Percentiles rank a stretch among this genome's conserved stretches.
Conservation (phyloP, 2,797 vertebrate species). For the Decapterus maruadsi region DNA sequence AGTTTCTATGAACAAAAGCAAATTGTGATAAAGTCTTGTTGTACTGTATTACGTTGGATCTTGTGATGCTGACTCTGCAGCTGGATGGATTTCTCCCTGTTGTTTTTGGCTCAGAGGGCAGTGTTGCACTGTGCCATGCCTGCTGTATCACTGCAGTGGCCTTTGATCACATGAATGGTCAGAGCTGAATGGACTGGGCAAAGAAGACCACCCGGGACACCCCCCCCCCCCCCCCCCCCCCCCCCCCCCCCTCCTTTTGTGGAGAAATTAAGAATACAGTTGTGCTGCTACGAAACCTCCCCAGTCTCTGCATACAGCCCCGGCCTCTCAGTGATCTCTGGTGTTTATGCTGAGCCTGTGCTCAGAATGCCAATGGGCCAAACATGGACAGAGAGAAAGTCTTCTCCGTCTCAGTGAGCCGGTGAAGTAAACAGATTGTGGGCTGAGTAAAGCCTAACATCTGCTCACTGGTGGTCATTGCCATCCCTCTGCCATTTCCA, state of each 20-base stretch:
- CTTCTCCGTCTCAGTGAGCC: conserved; percentile 23
- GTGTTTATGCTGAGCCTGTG: conserved; percentile 56
- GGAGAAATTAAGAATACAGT: conserved; percentile 26
- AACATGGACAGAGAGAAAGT: conserved; percentile 46
- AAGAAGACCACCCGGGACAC: conserved; percentile 44
- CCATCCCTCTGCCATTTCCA: background rate
- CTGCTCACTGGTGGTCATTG: conserved; percentile 13
- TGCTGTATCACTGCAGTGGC: conserved; percentile 24
- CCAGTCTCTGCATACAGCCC: background rate
- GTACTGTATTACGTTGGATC: conserved; percentile 3
- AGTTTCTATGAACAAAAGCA: too few species aligned
- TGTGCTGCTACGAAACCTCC: conserved; percentile 31
- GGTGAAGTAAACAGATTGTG: conserved; percentile 45
- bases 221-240: conserved; percentile 11
- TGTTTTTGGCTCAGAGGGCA: conserved; percentile 49
- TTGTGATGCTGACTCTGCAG: conserved; percentile 17
- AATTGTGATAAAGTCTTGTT: background rate
- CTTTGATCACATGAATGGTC: conserved; percentile 47
- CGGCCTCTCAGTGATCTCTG: conserved; percentile 28
- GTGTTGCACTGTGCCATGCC: conserved; percentile 27
- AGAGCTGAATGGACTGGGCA: conserved; percentile 38
- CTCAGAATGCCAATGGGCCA: conserved; percentile 57
- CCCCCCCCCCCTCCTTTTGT: conserved; percentile 28
- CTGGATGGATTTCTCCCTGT: conserved; percentile 29
- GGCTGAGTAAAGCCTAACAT: conserved; percentile 38